Conservation (phyloP, 2,797 vertebrate species). For the Lithobates sylvaticus region DNA sequence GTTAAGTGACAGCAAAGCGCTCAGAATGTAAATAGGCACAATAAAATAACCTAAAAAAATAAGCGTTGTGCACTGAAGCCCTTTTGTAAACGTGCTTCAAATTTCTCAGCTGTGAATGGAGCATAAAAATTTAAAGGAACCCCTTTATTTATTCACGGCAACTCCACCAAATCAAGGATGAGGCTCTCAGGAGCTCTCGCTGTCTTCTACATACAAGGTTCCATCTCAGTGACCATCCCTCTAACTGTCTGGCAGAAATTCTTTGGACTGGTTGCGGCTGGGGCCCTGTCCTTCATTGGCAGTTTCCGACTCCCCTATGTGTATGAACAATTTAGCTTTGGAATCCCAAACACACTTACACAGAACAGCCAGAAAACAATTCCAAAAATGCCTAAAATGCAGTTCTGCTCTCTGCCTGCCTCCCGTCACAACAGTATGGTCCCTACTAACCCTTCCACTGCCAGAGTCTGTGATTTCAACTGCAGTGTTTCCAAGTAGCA, state of each 20-base stretch:
- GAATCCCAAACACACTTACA: slow-evolving; percentile 34
- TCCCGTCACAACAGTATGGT: slow-evolving; percentile 1
- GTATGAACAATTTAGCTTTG: slow-evolving; percentile 6
- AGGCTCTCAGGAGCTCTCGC: neutral
- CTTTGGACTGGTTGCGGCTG: neutral
- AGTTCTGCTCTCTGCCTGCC: neutral
- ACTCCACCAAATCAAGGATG: neutral
- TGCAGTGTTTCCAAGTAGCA: neutral
- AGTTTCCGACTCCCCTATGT: neutral
- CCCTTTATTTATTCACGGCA: no score
- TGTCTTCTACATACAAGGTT: neutral
- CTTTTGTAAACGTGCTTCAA: no score
- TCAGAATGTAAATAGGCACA: no score
- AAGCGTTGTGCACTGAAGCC: no score
- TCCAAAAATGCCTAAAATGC: slow-evolving; percentile 45
- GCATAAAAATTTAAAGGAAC: no score
- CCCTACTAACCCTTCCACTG: slow-evolving; percentile 17
- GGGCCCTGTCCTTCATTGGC: neutral
- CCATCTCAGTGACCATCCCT: neutral
- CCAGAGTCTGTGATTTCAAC: neutral
- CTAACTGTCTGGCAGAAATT: slow-evolving; percentile 2
- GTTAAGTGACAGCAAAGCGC: no score
- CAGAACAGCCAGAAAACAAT: slow-evolving; percentile 30
- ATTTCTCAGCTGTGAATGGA: no score
- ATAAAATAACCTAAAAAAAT: no score